These are phyloP conservation scores for Dicentrarchus labrax DNA, from an alignment of 2,113 vertebrate species.

Conservation along the genomic window DNA sequence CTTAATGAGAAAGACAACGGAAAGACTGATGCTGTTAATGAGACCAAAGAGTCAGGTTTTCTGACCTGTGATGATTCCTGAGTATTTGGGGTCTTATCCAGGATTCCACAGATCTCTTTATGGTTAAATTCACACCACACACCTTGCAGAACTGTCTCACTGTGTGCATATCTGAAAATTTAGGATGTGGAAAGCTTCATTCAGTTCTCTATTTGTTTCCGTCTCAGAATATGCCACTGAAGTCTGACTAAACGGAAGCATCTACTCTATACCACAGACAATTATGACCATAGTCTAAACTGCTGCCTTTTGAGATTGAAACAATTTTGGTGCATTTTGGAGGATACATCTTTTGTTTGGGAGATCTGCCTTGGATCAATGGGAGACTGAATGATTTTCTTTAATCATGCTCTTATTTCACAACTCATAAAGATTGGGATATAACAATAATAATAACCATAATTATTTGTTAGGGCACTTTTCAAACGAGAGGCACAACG, in stretches of 20 bases:
- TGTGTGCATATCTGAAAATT: background rate
- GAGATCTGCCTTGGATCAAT: background rate
- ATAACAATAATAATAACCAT: background rate
- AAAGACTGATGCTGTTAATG: constrained; percentile 1
- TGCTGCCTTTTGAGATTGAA: background rate
- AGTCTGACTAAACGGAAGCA: background rate
- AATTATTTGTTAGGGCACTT: background rate
- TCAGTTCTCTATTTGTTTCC: background rate
- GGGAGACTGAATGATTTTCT: too few species aligned
- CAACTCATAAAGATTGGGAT: too few species aligned
- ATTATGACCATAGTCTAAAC: background rate
- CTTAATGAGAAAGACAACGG: background rate
- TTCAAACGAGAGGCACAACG: background rate
- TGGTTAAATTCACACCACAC: background rate
- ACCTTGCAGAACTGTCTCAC: background rate
- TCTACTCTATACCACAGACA: background rate
- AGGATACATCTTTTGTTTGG: background rate
- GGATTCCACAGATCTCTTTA: background rate
- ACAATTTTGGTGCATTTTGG: background rate
- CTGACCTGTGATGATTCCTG: background rate
- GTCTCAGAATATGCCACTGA: background rate
- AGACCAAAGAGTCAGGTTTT: background rate
- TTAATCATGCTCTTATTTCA: too few species aligned
- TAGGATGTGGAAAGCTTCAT: background rate
- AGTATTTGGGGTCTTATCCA: background rate